These are phyloP conservation scores for Phenganax stokvisi DNA, from an alignment of 92 coral and sea anemone species.

Conservation along the genomic window DNA sequence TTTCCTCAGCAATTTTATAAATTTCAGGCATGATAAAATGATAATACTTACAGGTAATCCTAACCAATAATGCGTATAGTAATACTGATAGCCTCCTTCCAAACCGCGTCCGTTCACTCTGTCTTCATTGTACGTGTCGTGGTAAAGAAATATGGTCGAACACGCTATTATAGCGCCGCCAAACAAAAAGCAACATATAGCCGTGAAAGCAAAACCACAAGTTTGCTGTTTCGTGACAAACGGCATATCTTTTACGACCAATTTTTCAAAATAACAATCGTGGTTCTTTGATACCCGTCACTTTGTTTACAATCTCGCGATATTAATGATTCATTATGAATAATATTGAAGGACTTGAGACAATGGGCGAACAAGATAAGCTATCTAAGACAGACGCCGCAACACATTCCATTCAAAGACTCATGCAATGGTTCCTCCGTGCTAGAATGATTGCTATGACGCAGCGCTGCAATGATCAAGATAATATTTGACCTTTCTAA, in stretches of 20 bases:
- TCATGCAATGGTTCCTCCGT: background rate
- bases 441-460: background rate
- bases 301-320: background rate
- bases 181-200: constrained; percentile 18
- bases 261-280: background rate
- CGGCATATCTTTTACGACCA: background rate
- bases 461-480: background rate
- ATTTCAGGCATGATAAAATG: background rate
- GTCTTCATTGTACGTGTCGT: constrained; percentile 20
- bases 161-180: constrained; percentile 27
- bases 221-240: constrained; percentile 11
- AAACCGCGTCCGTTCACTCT: background rate
- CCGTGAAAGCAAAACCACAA: constrained; percentile 25
- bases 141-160: constrained; percentile 10
- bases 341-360: background rate
- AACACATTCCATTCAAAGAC: background rate
- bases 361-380: background rate
- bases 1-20: too few relatives aligned
- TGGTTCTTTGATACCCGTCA: background rate
- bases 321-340: constrained; percentile 1
- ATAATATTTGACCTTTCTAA: too few relatives aligned
- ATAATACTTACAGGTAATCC: constrained; percentile 22
- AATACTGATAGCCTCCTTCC: constrained; percentile 11
- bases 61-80: constrained; percentile 33
- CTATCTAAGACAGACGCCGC: background rate